Evolutionary conservation across 2,888 invertebrate species (phyloP).

Genomic region (Eretmocerus hayati): DNA sequence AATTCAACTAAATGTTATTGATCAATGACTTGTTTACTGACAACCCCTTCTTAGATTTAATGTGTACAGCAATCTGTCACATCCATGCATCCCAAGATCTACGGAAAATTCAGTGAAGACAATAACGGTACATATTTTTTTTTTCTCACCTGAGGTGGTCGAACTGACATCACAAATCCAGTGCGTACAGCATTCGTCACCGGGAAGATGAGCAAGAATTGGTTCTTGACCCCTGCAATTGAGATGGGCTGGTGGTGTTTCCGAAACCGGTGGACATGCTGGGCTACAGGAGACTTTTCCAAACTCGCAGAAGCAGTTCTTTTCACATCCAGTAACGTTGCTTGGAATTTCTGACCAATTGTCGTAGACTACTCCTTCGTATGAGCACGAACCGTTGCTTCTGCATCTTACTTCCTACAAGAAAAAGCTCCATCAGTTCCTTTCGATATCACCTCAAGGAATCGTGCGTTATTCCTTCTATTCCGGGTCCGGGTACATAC

Average conservation of each 20-base stretch:
- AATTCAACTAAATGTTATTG: too few relatives aligned
- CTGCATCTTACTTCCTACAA: constrained; percentile 64
- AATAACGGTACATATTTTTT: too few relatives aligned
- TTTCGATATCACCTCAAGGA: too few relatives aligned
- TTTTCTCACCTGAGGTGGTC: too few relatives aligned
- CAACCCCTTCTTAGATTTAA: too few relatives aligned
- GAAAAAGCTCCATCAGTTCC: background rate
- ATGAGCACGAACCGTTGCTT: constrained; percentile 75
- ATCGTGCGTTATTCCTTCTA: too few relatives aligned
- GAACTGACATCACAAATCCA: constrained; percentile 54
- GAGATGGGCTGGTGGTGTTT: constrained; percentile 67
- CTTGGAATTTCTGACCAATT: constrained; percentile 80
- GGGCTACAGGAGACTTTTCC: constrained; percentile 80
- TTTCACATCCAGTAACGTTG: constrained; percentile 75
- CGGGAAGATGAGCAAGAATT: constrained; percentile 57
- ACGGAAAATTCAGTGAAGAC: too few relatives aligned
- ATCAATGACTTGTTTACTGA: too few relatives aligned
- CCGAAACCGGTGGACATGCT: constrained; percentile 70
- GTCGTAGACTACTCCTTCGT: constrained; percentile 55
- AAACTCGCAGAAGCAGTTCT: constrained; percentile 80
- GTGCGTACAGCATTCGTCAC: constrained; percentile 78
- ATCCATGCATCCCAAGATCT: too few relatives aligned
- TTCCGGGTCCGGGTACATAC: too few relatives aligned
- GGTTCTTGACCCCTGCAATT: constrained; percentile 65
- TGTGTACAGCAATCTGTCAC: too few relatives aligned